Evolutionary conservation across 2,113 vertebrate genomes (phyloP), one percentile per base, ranked within the genome.

Genomic region (Oriolus oriolus): DNA sequence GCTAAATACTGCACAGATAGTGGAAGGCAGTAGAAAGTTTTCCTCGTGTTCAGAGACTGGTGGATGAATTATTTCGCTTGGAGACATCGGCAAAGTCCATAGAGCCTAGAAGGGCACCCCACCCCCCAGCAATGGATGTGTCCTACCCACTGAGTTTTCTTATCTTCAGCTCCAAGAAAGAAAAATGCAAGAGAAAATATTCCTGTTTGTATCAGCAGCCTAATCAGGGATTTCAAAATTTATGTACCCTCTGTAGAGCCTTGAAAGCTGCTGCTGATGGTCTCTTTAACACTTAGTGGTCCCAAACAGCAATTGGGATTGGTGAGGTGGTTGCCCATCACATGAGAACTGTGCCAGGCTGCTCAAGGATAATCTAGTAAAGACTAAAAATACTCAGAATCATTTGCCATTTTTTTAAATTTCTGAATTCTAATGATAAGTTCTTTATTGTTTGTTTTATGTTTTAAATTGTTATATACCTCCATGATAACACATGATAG

Each of bases 251-350:
- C 27, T 68, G 23, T 5, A 71, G 49, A 86, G 23, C 18, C 47
- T 27, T 86, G 56, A 59, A 71, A 44, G 47, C 13, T 78, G 26
- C 44, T 75, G 47, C 4, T 71, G 50, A 0, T 50, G 13, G 2
- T 68, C 39, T 42, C 33, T 85, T 53, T 50, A 54, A 16, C 2
- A 3, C 6, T n/a, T 33, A 27, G 23, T 20, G 14, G 11, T 47
- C 13, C 33, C 45, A 52, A 47, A 37, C 19, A 61, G 39, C 0
- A 0, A 37, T 10, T 59, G n/a, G 21, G 6, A 6, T 37, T 68
- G 59, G 31, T 76, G 37, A 76, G 13, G 24, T 49, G 19, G 24
- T 7, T 70, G 15, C 10, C 28, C 42, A 45, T 54, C 39, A 30
- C 14, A 11, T 23, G 27, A 49, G 28, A 90, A 35, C 16, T 33